Evolutionary conservation across 2,113 vertebrate species (phyloP).

Genomic region (Hemichromis elongatus): DNA sequence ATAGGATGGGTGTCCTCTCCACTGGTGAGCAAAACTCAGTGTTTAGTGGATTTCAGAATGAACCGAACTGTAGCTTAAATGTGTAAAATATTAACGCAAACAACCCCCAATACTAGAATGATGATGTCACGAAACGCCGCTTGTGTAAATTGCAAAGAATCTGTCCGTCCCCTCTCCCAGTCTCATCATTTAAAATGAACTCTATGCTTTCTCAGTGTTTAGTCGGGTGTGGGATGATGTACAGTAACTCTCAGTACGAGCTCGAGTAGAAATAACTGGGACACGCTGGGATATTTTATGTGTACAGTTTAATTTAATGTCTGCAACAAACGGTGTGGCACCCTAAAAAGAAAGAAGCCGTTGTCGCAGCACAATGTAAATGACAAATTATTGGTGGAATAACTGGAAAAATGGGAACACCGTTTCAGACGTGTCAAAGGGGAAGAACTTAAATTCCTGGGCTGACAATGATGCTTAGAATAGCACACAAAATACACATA

Average conservation of each 20-base stretch:
- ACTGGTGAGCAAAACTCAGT: slow-evolving; percentile 71
- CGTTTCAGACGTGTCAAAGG: background rate
- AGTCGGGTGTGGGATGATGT: background rate
- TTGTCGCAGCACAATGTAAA: background rate
- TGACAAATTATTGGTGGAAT: background rate
- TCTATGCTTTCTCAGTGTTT: background rate
- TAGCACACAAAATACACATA: background rate
- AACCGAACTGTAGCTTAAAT: background rate
- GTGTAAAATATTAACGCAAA: background rate
- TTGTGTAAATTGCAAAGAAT: background rate
- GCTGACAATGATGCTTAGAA: background rate
- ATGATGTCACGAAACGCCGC: background rate
- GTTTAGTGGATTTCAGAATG: background rate
- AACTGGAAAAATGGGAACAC: background rate
- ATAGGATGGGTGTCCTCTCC: slow-evolving; percentile 83
- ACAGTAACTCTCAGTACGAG: background rate
- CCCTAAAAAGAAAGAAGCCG: background rate
- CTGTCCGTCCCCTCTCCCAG: no score
- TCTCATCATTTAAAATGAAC: no score
- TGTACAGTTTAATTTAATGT: background rate
- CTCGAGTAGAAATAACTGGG: background rate
- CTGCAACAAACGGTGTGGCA: background rate
- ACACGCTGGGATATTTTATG: background rate
- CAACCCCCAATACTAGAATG: background rate
- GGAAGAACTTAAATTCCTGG: background rate